Evolutionary conservation across 1,140 invertebrate species (phyloP), one percentile per base, ranked within the genome.

Genomic region (Chironomus striatipennis): DNA sequence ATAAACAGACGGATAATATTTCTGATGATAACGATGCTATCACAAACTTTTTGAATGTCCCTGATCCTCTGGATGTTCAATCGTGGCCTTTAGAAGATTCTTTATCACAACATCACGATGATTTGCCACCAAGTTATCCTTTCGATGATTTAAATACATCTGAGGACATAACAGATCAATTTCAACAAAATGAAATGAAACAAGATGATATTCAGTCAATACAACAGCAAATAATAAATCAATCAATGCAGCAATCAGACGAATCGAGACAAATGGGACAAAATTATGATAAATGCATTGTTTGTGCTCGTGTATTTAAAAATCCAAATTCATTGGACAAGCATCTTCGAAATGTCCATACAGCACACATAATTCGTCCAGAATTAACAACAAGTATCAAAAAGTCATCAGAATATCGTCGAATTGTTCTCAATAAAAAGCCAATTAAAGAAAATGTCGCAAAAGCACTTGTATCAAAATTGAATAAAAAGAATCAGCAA

Each of bases 361-460:
- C 74, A 9, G 34, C 74, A 2, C 18, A 21, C 8, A 70, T 43
- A n/a, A n/a, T 67, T 18, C 18, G 34, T 15, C 24, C 64, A 34
- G 21, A 21, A 70, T n/a, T 34, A 12, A 74, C 24, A 1, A 17
- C 24, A 12, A 17, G 21, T 10, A 34, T 34, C 17, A 72, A 67
- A 20, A 67, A 67, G 21, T 43, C 57, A 17, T 42, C 24, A 42
- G 17, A 67, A 43, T 34, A 18, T 18, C 21, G 24, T 42, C 20
- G 24, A 34, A 74, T 34, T 74, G 24, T 47, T 8, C 65, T 67
- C 2, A 74, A 42, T 18, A 67, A 34, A 42, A 42, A 34, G 12
- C 74, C 74, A 7, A 64, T 74, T 7, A 74, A 74, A 12, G 57
- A 24, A 42, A 74, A 24, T 42, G 65, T 67, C 2, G 74, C 74